Conservation (phyloP, 1,140 invertebrate genomes). For the Callitettix versicolor region DNA sequence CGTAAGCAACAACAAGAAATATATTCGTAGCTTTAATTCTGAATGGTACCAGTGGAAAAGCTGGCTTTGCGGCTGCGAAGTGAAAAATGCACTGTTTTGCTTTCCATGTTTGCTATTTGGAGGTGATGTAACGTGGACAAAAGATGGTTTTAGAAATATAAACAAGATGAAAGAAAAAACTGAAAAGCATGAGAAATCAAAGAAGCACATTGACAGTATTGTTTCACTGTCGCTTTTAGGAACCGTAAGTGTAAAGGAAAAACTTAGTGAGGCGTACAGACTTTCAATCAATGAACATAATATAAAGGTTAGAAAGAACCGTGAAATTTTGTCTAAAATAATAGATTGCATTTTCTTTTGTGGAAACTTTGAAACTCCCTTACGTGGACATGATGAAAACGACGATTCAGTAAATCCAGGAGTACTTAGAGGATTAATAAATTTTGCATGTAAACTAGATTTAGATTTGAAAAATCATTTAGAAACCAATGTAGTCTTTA, state of each 20-base stretch:
- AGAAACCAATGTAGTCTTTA: conserved; percentile 26
- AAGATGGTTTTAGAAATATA: conserved; percentile 15
- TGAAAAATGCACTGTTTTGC: conserved; percentile 23
- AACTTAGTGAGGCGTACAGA: conserved; percentile 4
- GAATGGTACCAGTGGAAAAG: conserved; percentile 16
- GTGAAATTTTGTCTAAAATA: conserved; percentile 27
- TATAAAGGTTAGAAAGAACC: conserved; percentile 27
- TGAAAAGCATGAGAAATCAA: conserved; percentile 16
- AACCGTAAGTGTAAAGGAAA: no score
- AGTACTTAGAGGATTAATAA: conserved; percentile 18
- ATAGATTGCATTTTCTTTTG: conserved; percentile 30
- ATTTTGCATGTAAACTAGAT: conserved; percentile 23
- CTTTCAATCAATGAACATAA: conserved; percentile 21
- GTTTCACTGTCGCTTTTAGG: conserved; percentile 6
- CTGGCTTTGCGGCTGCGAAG: conserved; percentile 22
- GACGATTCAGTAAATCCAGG: conserved; percentile 19
- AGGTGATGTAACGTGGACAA: conserved; percentile 21
- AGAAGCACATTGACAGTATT: conserved; percentile 6
- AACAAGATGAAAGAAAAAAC: conserved; percentile 15
- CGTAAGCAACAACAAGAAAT: conserved; percentile 18
- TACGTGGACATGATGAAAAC: conserved; percentile 27
- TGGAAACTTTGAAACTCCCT: conserved; percentile 26
- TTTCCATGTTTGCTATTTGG: conserved; percentile 24
- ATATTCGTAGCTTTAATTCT: conserved; percentile 16
- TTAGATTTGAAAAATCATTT: conserved; percentile 26